These are phyloP conservation scores for Cliona cf. orientalis DNA, from an alignment of 37 sponge, comb jelly and placozoan species.

Conservation along the genomic window DNA sequence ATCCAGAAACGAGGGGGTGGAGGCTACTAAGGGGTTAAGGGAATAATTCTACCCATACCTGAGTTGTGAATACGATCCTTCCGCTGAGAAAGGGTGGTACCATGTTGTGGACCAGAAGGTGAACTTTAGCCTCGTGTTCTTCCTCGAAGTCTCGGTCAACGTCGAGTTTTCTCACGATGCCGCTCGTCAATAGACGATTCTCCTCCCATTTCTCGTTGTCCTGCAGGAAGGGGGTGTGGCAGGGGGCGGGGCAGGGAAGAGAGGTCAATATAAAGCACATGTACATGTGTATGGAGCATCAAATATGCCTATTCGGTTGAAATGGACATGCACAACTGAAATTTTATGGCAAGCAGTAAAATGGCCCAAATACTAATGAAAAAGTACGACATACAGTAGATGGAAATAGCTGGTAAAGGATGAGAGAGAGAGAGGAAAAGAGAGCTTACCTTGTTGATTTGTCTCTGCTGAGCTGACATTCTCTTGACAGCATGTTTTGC, in stretches of 20 bases:
- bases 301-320: too few relatives aligned
- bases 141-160: slow-evolving; percentile 94
- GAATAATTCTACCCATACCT: too few relatives aligned
- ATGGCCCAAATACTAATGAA: too few relatives aligned
- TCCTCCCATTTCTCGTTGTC: slow-evolving; percentile 99
- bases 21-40: too few relatives aligned
- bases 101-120: slow-evolving; percentile 97
- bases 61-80: slow-evolving; percentile 96
- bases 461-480: slow-evolving; percentile 95
- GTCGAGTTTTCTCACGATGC: slow-evolving; percentile 79
- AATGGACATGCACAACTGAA: too few relatives aligned
- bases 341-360: too few relatives aligned
- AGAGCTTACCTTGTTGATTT: slow-evolving; percentile 82
- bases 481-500: slow-evolving; percentile 85
- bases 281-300: too few relatives aligned
- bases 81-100: slow-evolving; percentile 99
- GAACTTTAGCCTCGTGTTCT: slow-evolving; percentile 87
- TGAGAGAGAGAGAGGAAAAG: neutral
- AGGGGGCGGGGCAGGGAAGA: too few relatives aligned
- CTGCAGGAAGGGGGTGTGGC: too few relatives aligned
- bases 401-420: neutral
- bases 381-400: neutral
- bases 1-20: too few relatives aligned
- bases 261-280: too few relatives aligned
- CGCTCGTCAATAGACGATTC: slow-evolving; percentile 95